These are phyloP conservation scores for Hyles lineata DNA, from an alignment of 2,888 invertebrate species.

Conservation along the genomic window DNA sequence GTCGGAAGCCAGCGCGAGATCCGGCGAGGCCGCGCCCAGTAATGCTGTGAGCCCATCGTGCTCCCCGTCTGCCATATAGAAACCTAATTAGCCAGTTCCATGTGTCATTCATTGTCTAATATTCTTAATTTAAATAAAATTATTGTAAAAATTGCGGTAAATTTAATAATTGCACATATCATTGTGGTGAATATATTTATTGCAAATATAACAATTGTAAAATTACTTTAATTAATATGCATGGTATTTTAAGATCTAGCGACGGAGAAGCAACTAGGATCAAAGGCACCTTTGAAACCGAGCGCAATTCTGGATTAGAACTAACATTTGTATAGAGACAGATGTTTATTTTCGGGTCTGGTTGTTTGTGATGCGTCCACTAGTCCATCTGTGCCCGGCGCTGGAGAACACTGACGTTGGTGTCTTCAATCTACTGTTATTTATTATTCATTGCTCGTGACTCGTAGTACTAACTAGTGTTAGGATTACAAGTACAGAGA, in stretches of 20 bases:
- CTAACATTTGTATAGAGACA: background rate
- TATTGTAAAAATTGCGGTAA: too few species aligned
- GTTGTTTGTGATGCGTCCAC: constrained; percentile 2
- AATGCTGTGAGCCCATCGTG: constrained; percentile 72
- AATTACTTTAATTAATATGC: background rate
- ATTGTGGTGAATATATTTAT: too few species aligned
- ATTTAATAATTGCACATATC: too few species aligned
- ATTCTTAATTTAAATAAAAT: background rate
- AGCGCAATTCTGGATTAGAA: background rate
- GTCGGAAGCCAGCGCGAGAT: constrained; percentile 75
- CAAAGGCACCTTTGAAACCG: background rate
- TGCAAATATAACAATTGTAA: background rate
- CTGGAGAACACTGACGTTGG: too few species aligned
- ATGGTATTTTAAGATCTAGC: background rate
- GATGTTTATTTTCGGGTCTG: constrained; percentile 2
- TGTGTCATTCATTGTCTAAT: background rate
- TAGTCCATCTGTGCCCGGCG: background rate
- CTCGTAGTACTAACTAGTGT: too few species aligned
- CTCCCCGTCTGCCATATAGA: constrained; percentile 66
- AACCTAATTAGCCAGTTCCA: constrained; percentile 29
- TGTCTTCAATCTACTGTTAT: too few species aligned
- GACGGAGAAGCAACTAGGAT: background rate
- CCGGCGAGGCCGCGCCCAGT: constrained; percentile 74
- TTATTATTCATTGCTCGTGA: too few species aligned
- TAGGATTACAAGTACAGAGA: too few species aligned